phyloP scores from a whole-genome alignment of 2,113 vertebrate species.

The Actenoides lindsayi region DNA sequence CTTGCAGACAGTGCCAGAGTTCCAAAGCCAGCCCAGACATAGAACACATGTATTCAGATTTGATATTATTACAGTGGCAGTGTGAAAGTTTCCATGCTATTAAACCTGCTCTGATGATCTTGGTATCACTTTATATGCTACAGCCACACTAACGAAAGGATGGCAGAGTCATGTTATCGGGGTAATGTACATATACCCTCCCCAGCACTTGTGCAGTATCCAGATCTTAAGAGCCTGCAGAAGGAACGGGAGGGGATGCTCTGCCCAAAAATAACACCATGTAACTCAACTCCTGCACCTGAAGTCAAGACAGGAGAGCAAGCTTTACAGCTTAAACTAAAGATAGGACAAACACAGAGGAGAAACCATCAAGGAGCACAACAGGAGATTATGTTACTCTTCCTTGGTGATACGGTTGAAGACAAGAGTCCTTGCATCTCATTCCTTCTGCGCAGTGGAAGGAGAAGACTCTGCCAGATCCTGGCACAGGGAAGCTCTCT shows the following conservation, averaged over 20 bases:
- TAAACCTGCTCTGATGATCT: conserved; percentile 36
- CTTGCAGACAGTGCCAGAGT: neutral
- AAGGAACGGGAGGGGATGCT: neutral
- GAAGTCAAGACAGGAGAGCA: neutral
- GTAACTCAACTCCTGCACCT: neutral
- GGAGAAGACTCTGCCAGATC: neutral
- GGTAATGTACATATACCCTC: neutral
- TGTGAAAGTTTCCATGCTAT: neutral
- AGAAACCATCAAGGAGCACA: neutral
- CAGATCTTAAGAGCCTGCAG: neutral
- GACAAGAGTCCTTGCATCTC: neutral
- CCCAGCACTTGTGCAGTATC: neutral
- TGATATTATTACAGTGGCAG: neutral
- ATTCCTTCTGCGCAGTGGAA: neutral
- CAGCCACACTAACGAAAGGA: neutral
- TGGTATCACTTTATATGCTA: neutral
- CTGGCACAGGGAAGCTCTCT: neutral
- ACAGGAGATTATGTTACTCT: neutral
- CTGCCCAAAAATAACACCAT: neutral
- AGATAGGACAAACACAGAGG: neutral
- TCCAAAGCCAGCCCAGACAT: neutral
- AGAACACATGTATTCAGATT: neutral
- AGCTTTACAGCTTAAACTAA: neutral
- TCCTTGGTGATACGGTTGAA: neutral
- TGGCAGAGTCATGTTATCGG: neutral